Conservation (phyloP, 2,888 invertebrate species). For the Dimorphilus gyrociliatus region DNA sequence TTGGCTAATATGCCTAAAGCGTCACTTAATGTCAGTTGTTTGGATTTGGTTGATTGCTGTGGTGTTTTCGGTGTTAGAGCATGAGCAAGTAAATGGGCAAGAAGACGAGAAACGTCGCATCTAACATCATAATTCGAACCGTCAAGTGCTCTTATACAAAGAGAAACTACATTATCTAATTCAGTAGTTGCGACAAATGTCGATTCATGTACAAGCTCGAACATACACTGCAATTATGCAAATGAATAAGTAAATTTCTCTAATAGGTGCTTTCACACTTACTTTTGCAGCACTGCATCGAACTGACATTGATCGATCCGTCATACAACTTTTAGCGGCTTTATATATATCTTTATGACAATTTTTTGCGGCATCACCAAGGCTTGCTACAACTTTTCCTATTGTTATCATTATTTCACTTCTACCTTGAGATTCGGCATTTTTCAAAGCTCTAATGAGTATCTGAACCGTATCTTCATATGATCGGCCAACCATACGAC, state of each 20-base stretch:
- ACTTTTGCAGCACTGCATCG: conserved; percentile 74
- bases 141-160: conserved; percentile 79
- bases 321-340: conserved; percentile 66
- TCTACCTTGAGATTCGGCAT: conserved; percentile 69
- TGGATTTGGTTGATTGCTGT: neutral
- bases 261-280: no score
- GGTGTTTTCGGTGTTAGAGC: no score
- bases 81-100: conserved; percentile 67
- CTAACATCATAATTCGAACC: conserved; percentile 79
- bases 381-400: conserved; percentile 76
- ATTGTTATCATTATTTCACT: conserved; percentile 92
- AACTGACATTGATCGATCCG: conserved; percentile 80
- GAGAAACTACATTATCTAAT: conserved; percentile 71
- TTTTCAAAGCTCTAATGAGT: conserved; percentile 70
- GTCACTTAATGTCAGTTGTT: conserved; percentile 49
- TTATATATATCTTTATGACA: conserved; percentile 39
- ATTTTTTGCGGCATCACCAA: conserved; percentile 77
- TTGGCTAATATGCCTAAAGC: conserved; percentile 75
- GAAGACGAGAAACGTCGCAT: conserved; percentile 73
- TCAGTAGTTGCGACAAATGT: conserved; percentile 64
- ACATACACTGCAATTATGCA: conserved; percentile 56
- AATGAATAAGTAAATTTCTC: no score
- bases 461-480: conserved; percentile 94
- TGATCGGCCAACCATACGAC: conserved; percentile 94
- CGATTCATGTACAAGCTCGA: conserved; percentile 72